Percentiles rank a stretch among this genome's conserved stretches.
phyloP scores from a whole-genome alignment of 2,113 vertebrate genomes.

The Vidua chalybeata region DNA sequence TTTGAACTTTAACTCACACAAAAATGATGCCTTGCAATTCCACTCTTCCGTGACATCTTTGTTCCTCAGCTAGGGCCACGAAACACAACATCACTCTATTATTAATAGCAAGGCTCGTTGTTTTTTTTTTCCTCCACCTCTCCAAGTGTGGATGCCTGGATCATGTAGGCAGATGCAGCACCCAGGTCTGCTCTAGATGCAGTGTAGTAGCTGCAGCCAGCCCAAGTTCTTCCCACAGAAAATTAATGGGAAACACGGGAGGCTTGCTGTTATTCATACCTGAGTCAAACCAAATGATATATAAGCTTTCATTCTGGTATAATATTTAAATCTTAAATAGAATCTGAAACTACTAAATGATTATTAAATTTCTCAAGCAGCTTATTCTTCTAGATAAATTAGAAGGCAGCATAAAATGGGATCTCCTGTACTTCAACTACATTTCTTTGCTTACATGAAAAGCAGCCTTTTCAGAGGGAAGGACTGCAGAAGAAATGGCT shows the following conservation, averaged over 20 bases:
- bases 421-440: neutral
- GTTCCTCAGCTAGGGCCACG: neutral
- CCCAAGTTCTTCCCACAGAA: neutral
- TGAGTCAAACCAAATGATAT: neutral
- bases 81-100: neutral
- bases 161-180: neutral
- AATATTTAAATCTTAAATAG: neutral
- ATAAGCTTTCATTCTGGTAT: neutral
- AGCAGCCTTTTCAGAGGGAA: neutral
- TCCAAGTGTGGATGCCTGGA: neutral
- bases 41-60: neutral
- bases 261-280: neutral
- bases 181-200: neutral
- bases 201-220: neutral
- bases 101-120: neutral
- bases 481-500: neutral
- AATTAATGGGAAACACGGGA: neutral
- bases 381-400: neutral
- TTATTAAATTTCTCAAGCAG: neutral
- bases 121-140: accelerated
- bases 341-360: neutral
- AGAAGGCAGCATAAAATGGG: neutral
- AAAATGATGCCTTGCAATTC: neutral
- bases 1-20: neutral
- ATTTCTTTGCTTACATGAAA: neutral